Conservation (phyloP, 2,797 vertebrate genomes). For the Austrolebias charrua region DNA sequence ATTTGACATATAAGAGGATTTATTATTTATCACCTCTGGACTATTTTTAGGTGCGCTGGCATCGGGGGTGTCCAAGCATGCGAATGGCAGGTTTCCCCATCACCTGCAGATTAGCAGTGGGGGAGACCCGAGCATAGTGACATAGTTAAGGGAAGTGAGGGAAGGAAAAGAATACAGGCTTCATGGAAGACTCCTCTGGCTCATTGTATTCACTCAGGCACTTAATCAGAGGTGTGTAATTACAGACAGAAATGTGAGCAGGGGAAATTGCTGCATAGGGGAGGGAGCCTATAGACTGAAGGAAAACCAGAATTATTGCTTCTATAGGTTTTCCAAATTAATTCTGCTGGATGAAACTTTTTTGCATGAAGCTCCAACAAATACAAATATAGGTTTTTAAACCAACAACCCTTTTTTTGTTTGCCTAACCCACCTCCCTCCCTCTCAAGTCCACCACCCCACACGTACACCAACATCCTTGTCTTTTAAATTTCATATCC, state of each 20-base stretch:
- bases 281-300: neutral
- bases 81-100: slow-evolving; percentile 71
- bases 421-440: no score
- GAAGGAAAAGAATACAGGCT: slow-evolving; percentile 3
- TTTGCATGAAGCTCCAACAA: no score
- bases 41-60: slow-evolving; percentile 71
- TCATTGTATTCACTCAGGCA: slow-evolving; percentile 41
- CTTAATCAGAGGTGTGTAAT: slow-evolving; percentile 53
- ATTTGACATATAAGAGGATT: slow-evolving; percentile 56
- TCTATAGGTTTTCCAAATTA: neutral
- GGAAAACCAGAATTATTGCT: neutral
- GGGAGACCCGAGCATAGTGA: slow-evolving; percentile 42
- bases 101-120: slow-evolving; percentile 63
- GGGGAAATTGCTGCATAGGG: slow-evolving; percentile 33
- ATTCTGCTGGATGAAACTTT: neutral
- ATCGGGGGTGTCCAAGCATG: slow-evolving; percentile 68
- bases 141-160: neutral
- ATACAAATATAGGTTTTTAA: no score
- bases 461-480: no score
- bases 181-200: slow-evolving; percentile 42
- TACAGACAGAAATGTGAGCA: slow-evolving; percentile 39
- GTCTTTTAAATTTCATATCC: no score
- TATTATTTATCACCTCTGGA: slow-evolving; percentile 68
- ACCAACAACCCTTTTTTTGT: no score
- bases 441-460: no score